Conservation (phyloP, 1,140 invertebrate species). For the Colletes latitarsis region DNA sequence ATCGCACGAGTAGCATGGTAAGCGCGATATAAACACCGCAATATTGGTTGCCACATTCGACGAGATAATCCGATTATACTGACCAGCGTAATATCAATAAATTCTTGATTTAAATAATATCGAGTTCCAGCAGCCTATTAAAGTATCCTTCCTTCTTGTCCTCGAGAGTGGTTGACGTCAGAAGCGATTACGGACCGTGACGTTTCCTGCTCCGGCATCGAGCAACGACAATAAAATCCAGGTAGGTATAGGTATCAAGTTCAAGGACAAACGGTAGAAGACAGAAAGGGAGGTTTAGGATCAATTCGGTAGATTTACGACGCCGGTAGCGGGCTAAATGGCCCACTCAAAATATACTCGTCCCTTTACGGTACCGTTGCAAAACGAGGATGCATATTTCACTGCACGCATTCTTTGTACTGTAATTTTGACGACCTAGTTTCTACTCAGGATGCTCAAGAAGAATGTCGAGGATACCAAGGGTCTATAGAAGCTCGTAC, state of each 20-base stretch:
- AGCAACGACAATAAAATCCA: constrained; percentile 30
- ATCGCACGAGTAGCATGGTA: no score
- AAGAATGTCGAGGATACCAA: no score
- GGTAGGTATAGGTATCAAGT: constrained; percentile 40
- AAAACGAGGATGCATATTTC: neutral
- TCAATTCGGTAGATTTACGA: constrained; percentile 32
- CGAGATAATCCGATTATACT: neutral
- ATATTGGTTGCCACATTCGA: neutral
- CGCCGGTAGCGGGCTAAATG: constrained; percentile 1
- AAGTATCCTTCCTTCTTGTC: neutral
- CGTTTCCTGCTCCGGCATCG: constrained; percentile 5
- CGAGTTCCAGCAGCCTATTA: neutral
- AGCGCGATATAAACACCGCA: neutral
- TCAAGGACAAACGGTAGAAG: constrained; percentile 3
- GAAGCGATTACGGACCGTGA: constrained; percentile 26
- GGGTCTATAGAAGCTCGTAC: no score
- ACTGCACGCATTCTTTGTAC: neutral
- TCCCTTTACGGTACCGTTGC: neutral
- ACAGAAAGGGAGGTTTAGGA: neutral
- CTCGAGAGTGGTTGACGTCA: constrained; percentile 29
- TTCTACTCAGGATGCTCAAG: rapidly evolving
- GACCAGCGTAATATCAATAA: neutral
- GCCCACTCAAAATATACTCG: neutral
- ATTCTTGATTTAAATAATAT: neutral
- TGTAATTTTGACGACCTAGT: constrained; percentile 14